These are phyloP conservation scores for Beroe forskalii DNA, from an alignment of 37 sponge, comb jelly and placozoan genomes.

Conservation along the genomic window DNA sequence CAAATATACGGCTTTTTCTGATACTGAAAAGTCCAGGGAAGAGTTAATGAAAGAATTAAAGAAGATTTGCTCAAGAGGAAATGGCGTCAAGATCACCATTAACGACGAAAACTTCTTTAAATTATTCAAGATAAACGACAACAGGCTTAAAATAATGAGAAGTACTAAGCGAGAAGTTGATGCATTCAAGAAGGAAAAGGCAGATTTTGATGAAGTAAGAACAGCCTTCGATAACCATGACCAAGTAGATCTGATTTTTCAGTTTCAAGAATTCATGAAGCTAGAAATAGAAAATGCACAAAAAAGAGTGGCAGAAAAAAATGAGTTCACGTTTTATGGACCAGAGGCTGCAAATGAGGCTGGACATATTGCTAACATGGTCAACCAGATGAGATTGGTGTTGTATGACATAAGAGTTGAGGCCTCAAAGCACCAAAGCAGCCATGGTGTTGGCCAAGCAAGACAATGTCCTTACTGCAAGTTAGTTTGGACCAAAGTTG, in stretches of 20 bases:
- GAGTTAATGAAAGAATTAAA: slow-evolving; percentile 1
- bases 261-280: slow-evolving; percentile 6
- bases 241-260: slow-evolving; percentile 29
- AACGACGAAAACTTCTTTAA: slow-evolving; percentile 36
- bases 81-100: neutral
- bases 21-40: neutral
- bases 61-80: neutral
- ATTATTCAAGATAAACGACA: slow-evolving; percentile 42
- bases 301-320: slow-evolving; percentile 13
- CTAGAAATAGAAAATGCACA: neutral
- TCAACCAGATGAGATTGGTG: slow-evolving; percentile 8
- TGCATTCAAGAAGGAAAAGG: neutral
- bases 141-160: slow-evolving; percentile 35
- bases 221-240: neutral
- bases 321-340: slow-evolving; percentile 32
- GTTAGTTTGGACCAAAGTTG: slow-evolving; percentile 16
- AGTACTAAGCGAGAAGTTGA: slow-evolving; percentile 6
- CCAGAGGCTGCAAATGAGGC: slow-evolving; percentile 13
- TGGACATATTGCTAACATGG: slow-evolving; percentile 13
- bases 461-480: slow-evolving; percentile 11
- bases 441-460: slow-evolving; percentile 11
- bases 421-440: neutral
- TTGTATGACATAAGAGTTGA: neutral
- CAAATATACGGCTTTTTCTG: neutral
- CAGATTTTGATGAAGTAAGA: slow-evolving; percentile 21